Conservation (phyloP, 2,797 vertebrate genomes). For the Pseudotriccus pelzelni region DNA sequence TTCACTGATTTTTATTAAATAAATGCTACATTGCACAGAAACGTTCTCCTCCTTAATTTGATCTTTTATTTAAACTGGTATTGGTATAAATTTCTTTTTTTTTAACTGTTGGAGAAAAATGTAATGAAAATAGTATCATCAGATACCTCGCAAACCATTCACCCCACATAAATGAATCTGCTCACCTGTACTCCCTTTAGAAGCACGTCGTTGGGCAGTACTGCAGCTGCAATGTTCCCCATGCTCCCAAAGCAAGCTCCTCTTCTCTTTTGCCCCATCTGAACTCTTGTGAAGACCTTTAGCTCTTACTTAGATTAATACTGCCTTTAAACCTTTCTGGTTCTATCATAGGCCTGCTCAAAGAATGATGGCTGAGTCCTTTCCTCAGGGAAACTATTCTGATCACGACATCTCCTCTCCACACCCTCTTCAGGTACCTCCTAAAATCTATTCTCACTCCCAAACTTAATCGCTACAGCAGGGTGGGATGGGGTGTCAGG, state of each 20-base stretch:
- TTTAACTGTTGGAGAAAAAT: not conserved
- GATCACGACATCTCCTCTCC: not conserved
- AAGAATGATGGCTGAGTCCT: not conserved
- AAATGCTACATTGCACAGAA: constrained; percentile 21
- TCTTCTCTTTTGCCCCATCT: not conserved
- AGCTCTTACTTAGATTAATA: not conserved
- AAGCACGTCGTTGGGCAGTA: not conserved
- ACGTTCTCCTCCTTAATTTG: not conserved
- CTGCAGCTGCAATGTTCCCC: not conserved
- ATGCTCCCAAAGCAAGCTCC: not conserved
- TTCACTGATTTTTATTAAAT: constrained; percentile 11
- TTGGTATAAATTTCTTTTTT: not conserved
- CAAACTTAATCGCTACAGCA: not conserved
- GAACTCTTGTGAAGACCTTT: not conserved
- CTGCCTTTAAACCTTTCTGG: not conserved
- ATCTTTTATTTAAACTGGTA: not conserved
- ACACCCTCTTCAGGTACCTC: not conserved
- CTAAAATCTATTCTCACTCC: not conserved
- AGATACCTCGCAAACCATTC: not conserved
- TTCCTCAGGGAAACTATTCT: not conserved
- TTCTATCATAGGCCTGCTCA: not conserved
- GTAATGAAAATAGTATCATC: not conserved
- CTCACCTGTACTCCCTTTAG: not conserved
- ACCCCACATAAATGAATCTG: not conserved
- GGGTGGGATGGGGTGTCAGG: not conserved